Percentiles rank a stretch among this genome's conserved stretches.
phyloP scores from a whole-genome alignment of 2,113 vertebrate species.

The Onychostruthus taczanowskii region DNA sequence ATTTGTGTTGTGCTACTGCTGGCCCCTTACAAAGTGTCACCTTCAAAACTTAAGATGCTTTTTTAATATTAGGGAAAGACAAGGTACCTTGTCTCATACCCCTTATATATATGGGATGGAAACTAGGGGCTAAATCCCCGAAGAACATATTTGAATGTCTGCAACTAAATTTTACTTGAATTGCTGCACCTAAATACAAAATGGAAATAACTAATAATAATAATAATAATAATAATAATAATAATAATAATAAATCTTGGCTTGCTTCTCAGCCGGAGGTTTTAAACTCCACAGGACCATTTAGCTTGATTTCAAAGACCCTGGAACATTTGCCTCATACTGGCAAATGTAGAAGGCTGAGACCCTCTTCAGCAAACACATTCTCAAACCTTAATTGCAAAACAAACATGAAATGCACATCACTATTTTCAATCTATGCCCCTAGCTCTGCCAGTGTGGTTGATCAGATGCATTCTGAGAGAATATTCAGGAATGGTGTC shows the following conservation, averaged over 20 bases:
- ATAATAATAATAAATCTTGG: neutral
- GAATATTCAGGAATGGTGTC: neutral
- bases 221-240: neutral
- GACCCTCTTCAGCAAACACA: neutral
- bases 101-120: neutral
- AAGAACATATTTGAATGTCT: neutral
- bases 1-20: neutral
- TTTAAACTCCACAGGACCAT: neutral
- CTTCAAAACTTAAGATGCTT: neutral
- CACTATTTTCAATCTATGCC: neutral
- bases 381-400: neutral
- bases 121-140: neutral
- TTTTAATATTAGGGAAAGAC: neutral
- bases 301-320: neutral
- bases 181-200: neutral
- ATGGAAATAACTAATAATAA: neutral
- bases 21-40: neutral
- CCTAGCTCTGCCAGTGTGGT: neutral
- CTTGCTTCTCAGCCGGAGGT: neutral
- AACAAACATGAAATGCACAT: neutral
- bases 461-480: neutral
- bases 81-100: neutral
- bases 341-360: neutral
- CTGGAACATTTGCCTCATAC: neutral
- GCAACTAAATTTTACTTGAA: neutral